Percentiles rank a stretch among this genome's conserved stretches.
Conservation (phyloP, 2,888 invertebrate genomes). For the Eretmocerus hayati region DNA sequence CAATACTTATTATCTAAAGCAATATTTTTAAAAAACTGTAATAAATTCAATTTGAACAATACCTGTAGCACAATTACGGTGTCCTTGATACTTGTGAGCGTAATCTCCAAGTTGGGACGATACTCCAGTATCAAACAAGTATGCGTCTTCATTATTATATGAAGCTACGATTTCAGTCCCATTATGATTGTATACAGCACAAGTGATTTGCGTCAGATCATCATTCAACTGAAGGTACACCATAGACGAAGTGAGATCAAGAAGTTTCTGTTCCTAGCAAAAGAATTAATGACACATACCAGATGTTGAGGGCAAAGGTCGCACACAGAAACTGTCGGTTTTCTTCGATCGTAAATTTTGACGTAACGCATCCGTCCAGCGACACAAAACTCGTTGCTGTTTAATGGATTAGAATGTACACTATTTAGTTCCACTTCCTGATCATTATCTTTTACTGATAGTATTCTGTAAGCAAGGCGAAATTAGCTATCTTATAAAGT, state of each 20-base stretch:
- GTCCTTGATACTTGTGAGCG: conserved; percentile 57
- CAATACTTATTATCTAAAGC: not conserved
- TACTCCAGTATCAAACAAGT: conserved; percentile 67
- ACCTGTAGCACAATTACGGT: conserved; percentile 46
- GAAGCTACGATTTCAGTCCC: conserved; percentile 89
- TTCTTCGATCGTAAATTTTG: conserved; percentile 68
- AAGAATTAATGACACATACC: conserved; percentile 43
- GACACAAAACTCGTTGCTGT: conserved; percentile 71
- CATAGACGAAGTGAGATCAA: not conserved
- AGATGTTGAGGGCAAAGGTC: conserved; percentile 59
- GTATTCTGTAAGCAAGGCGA: conserved; percentile 45
- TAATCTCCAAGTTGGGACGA: conserved; percentile 47
- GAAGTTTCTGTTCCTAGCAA: too few species aligned
- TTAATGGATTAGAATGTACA: conserved; percentile 76
- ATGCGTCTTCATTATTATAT: conserved; percentile 89
- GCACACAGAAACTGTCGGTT: conserved; percentile 50
- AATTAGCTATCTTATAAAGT: not conserved
- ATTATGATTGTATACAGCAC: conserved; percentile 84
- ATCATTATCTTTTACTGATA: conserved; percentile 54
- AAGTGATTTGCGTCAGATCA: conserved; percentile 66
- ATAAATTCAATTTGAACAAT: conserved; percentile 11
- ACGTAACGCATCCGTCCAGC: conserved; percentile 76
- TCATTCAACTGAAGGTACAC: conserved; percentile 30
- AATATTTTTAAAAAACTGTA: not conserved
- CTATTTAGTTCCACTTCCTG: conserved; percentile 74